Evolutionary conservation across 2,888 invertebrate genomes (phyloP).

Genomic region (Meandrusa payeni): DNA sequence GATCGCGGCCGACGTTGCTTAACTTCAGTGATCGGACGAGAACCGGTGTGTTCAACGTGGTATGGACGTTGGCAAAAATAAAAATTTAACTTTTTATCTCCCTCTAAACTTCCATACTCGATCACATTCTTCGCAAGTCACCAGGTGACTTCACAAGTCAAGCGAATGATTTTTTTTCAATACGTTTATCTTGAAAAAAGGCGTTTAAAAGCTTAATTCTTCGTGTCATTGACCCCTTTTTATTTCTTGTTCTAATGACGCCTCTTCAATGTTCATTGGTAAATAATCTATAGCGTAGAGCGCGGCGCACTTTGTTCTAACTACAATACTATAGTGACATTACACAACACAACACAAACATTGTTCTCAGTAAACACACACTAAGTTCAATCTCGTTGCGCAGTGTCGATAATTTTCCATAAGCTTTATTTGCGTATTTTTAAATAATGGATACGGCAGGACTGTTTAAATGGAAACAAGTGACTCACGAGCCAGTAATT

Average conservation of each 20-base stretch:
- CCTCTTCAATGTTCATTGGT: neutral
- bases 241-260: neutral
- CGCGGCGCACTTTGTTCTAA: conserved; percentile 34
- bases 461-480: conserved; percentile 16
- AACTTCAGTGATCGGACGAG: conserved; percentile 48
- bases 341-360: conserved; percentile 29
- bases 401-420: conserved; percentile 31
- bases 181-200: too few species aligned
- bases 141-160: too few species aligned
- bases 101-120: too few species aligned
- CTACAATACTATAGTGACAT: conserved; percentile 30
- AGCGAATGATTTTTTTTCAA: too few species aligned
- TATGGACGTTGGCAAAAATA: conserved; percentile 38
- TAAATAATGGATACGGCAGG: conserved; percentile 20
- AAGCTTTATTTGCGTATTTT: conserved; percentile 25
- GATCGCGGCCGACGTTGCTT: conserved; percentile 44
- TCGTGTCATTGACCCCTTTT: neutral
- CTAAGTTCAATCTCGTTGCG: conserved; percentile 23
- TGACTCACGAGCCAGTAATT: conserved; percentile 17
- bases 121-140: too few species aligned
- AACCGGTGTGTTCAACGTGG: conserved; percentile 37
- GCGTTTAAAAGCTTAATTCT: too few species aligned
- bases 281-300: conserved; percentile 29
- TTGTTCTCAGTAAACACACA: conserved; percentile 37
- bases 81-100: too few species aligned